phyloP scores from a whole-genome alignment of 35 echinoderm and acorn worm genomes.

The Apostichopus californicus region DNA sequence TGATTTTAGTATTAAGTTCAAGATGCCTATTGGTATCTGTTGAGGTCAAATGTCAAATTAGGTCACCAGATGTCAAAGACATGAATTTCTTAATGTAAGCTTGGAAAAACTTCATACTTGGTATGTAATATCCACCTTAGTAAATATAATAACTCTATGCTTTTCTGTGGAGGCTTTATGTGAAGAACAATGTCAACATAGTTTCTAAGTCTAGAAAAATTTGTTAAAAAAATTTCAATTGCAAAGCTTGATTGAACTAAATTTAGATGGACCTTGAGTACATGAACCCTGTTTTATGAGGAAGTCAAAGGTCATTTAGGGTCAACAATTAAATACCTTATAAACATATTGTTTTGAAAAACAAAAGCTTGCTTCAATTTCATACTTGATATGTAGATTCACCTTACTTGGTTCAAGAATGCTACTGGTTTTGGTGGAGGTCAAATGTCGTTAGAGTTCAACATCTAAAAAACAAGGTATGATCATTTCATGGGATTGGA shows the following conservation, averaged over 20 bases:
- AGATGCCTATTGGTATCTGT: background rate
- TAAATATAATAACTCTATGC: background rate
- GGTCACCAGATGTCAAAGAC: background rate
- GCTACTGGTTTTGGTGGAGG: background rate
- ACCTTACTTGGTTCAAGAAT: background rate
- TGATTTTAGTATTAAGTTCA: background rate
- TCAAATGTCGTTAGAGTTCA: too few species aligned
- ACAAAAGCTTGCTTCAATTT: background rate
- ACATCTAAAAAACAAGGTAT: too few species aligned
- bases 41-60: background rate
- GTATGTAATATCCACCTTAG: background rate
- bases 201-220: background rate
- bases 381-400: background rate
- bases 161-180: background rate
- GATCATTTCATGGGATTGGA: too few species aligned
- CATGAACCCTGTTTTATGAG: background rate
- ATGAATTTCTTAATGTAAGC: background rate
- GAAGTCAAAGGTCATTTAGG: background rate
- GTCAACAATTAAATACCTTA: background rate
- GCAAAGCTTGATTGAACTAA: background rate
- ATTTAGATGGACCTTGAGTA: background rate
- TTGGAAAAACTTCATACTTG: background rate
- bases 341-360: background rate
- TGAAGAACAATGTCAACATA: background rate
- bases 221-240: background rate